Conservation (phyloP, 2,797 vertebrate genomes). For the Cuculus canorus region DNA sequence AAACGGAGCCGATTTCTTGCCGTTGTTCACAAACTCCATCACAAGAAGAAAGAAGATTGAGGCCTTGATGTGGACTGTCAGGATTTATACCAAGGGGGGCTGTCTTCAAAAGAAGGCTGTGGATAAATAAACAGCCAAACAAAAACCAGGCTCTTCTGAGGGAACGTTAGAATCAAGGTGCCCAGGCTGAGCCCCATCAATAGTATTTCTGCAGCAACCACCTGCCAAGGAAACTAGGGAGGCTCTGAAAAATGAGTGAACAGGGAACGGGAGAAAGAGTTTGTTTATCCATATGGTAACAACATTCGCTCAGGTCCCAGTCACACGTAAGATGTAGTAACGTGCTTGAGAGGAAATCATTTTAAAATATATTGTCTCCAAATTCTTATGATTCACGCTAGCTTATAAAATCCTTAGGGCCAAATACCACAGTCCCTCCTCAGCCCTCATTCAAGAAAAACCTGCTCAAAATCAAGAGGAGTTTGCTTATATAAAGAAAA, state of each 20-base stretch:
- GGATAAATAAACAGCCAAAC: slow-evolving; percentile 52
- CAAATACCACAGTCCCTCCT: slow-evolving; percentile 29
- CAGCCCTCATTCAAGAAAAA: slow-evolving; percentile 48
- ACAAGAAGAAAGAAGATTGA: slow-evolving; percentile 55
- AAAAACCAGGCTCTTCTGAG: not conserved
- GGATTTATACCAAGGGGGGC: slow-evolving; percentile 35
- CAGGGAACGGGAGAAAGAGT: slow-evolving; percentile 1
- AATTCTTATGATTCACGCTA: slow-evolving; percentile 40
- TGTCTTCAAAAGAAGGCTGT: slow-evolving; percentile 46
- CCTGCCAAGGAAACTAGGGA: slow-evolving; percentile 21
- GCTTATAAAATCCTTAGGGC: slow-evolving; percentile 21
- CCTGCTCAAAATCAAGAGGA: slow-evolving; percentile 30
- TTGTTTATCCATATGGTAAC: slow-evolving; percentile 57
- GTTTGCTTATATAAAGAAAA: slow-evolving; percentile 40
- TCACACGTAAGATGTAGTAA: not conserved
- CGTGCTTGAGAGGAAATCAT: slow-evolving; percentile 35
- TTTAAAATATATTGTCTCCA: slow-evolving; percentile 41
- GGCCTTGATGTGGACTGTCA: slow-evolving; percentile 60
- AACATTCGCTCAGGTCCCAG: not conserved
- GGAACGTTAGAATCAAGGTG: slow-evolving; percentile 19
- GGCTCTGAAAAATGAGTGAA: slow-evolving; percentile 40
- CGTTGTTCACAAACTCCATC: slow-evolving; percentile 62
- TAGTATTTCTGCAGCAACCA: slow-evolving; percentile 26
- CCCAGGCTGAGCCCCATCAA: slow-evolving; percentile 45
- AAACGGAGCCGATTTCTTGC: slow-evolving; percentile 68